Evolutionary conservation across 2,113 vertebrate species (phyloP), one percentile per base, ranked within the genome.

Genomic region (Sciurus niger): DNA sequence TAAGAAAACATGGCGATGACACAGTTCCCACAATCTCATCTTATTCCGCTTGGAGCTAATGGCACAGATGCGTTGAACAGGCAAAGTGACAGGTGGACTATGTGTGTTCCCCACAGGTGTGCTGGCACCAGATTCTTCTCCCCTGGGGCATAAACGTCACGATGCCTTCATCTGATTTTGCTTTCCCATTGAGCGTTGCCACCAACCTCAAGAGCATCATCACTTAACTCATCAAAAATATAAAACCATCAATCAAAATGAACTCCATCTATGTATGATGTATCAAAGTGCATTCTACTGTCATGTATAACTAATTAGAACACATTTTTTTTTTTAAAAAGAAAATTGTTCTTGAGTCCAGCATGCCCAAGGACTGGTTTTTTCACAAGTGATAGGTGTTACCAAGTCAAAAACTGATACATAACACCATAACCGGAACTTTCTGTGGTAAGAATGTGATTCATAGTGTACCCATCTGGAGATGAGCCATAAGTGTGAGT

Each of bases 321-420:
- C 46, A 48, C 6, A 48, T 40, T 40, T 40, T 40, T 40, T 40
- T 48, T 48, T 48, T 48, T 48, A 48, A 48, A 48, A 8, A 48
- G 46, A 9, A 48, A 34, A 86, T 77, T 70, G 4, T 53, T 93
- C 82, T 30, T n/a, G 0, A 92, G 48, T 78, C 80, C 72, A 79
- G 32, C 72, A 13, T 40, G 3, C 17, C 34, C 25, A 37, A 34
- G 37, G 40, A 18, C 20, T 67, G 32, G 46, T 82, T 95, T 84
- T 84, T 32, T 67, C 22, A 73, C 32, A 94, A 79, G 30, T 68
- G 14, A 30, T 28, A 51, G 3, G 8, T 77, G 16, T 83, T 43
- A 87, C 8, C 92, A 77, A 94, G 92, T 83, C 67, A 68, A 68
- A 68, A 84, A 70, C n/a, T 74, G 25, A 53, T 48, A 43, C 11